These are phyloP conservation scores for Epinotia ramella DNA, from an alignment of 2,888 invertebrate genomes.

Conservation along the genomic window DNA sequence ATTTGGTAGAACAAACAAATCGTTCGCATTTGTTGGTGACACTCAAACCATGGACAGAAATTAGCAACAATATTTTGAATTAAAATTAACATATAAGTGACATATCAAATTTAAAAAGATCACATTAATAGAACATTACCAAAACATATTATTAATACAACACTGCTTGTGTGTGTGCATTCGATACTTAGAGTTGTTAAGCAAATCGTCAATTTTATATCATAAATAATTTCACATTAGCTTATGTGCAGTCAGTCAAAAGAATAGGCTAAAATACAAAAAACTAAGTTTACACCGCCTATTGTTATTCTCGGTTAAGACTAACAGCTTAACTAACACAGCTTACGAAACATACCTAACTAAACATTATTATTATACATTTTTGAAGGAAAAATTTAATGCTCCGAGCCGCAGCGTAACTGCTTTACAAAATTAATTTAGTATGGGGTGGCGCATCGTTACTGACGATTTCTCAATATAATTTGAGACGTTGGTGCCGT, in stretches of 20 bases:
- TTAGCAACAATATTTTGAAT: background rate
- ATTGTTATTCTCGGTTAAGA: no score
- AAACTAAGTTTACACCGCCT: no score
- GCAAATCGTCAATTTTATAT: constrained; percentile 24
- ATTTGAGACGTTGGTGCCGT: no score
- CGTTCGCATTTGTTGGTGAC: background rate
- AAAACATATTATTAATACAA: background rate
- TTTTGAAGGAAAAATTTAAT: no score
- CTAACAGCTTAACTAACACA: no score
- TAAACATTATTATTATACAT: no score
- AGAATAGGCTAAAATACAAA: background rate
- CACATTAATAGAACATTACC: background rate
- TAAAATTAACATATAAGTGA: background rate
- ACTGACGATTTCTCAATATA: no score
- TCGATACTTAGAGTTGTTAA: constrained; percentile 14
- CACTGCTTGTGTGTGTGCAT: constrained; percentile 28
- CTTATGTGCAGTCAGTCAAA: background rate
- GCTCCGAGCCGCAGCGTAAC: no score
- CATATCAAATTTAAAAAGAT: background rate
- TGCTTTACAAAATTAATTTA: no score
- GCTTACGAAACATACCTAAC: no score
- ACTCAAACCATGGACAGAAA: background rate
- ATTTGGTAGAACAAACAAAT: no score
- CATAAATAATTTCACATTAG: constrained; percentile 5
- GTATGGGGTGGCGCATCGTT: no score